Percentiles rank a stretch among this genome's conserved stretches.
Conservation (phyloP, 2,113 vertebrate genomes). For the Budorcas taxicolor region DNA sequence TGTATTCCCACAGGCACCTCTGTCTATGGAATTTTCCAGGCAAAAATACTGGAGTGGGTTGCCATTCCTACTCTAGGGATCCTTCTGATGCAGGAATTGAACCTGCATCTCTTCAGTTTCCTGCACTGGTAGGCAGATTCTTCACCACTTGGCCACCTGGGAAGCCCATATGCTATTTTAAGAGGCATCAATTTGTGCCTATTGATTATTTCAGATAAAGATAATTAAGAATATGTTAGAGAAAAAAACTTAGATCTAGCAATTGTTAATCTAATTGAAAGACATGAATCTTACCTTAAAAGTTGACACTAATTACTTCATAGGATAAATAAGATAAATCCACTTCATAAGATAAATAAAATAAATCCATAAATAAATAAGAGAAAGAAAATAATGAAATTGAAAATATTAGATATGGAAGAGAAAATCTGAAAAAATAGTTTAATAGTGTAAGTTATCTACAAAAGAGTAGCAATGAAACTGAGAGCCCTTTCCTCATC, state of each 20-base stretch:
- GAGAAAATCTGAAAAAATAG: not conserved
- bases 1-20: not conserved
- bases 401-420: not conserved
- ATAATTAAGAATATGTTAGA: not conserved
- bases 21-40: not conserved
- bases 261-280: not conserved
- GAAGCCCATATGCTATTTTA: not conserved
- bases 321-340: not conserved
- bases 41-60: not conserved
- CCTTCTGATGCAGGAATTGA: not conserved
- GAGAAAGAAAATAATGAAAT: not conserved
- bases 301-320: not conserved
- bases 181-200: not conserved
- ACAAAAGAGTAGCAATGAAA: not conserved
- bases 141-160: not conserved
- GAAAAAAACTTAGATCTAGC: not conserved
- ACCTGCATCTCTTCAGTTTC: not conserved
- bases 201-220: not conserved
- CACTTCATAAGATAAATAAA: no score
- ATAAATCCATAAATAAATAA: no score
- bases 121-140: not conserved
- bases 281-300: not conserved
- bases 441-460: not conserved
- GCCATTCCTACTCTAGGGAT: not conserved
- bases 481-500: not conserved